These are phyloP conservation scores for Blennius ocellaris DNA, from an alignment of 2,113 vertebrate species.

Conservation along the genomic window DNA sequence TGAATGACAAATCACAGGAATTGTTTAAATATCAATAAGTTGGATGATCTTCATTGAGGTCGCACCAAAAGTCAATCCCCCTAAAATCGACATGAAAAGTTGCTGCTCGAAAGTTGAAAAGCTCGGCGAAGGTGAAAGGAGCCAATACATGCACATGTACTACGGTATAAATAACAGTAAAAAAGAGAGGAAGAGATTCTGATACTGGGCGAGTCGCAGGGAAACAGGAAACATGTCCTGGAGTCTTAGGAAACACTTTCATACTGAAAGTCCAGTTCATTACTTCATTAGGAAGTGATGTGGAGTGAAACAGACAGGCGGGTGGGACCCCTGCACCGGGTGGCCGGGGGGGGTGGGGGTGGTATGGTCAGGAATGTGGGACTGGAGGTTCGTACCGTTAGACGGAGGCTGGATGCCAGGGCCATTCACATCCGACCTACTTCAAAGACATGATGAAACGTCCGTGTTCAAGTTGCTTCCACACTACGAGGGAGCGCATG, in stretches of 20 bases:
- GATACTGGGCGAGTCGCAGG: neutral
- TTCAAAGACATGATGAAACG: slow-evolving; percentile 10
- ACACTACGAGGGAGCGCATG: too few species aligned
- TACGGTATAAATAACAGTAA: neutral
- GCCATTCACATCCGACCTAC: slow-evolving; percentile 19
- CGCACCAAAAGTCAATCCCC: too few species aligned
- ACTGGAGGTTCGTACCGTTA: slow-evolving; percentile 48
- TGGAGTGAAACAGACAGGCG: slow-evolving; percentile 8
- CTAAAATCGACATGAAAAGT: too few species aligned
- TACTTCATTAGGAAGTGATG: neutral
- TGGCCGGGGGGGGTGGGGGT: slow-evolving; percentile 33
- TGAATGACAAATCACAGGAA: too few species aligned
- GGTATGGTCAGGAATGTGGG: slow-evolving; percentile 55
- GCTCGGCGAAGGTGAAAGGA: too few species aligned
- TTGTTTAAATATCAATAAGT: too few species aligned
- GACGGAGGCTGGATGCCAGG: slow-evolving; percentile 22
- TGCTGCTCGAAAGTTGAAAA: too few species aligned
- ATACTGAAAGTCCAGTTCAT: neutral
- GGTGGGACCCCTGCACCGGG: neutral
- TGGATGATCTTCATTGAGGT: too few species aligned
- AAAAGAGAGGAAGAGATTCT: neutral
- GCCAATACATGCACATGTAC: too few species aligned
- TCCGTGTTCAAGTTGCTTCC: slow-evolving; percentile 13
- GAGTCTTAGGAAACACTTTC: slow-evolving; percentile 7
- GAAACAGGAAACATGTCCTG: slow-evolving; percentile 28